Base-by-base conservation (phyloP, 2,797 vertebrate genomes). In the Momotus momota region DNA sequence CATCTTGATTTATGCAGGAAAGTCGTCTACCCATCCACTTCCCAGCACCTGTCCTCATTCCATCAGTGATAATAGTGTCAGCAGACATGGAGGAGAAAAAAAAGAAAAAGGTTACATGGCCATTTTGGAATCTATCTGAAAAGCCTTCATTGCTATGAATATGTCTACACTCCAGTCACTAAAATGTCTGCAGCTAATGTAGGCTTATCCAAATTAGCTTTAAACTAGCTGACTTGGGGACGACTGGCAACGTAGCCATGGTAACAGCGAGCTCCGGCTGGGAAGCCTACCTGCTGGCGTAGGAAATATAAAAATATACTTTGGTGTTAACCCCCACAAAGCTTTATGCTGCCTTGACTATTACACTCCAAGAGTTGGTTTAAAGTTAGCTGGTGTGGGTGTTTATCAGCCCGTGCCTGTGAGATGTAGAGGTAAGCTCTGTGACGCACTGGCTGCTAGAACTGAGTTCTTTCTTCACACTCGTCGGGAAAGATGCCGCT, bases 221-320 rank as follows among this genome's bases (percentile, higher is more conserved):
- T 49, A 69, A 94, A 90, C 73, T 52, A 29, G 33, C 67, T 93
- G 81, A 60, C 67, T 80, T 90, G 85, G 65, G 78, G 55, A 67
- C 1, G 46, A 64, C 78, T 87, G 72, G 86, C 67, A 67, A 46
- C 1, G 92, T 94, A 86, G 79, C 84, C 93, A 93, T 94, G 95
- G 94, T 67, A 86, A 95, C 74, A 0, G 45, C 3, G 75, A 83
- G 74, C 80, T 60, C 45, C 12, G 15, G 17, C 88, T 65, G 73
- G 70, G 90, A 88, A 88, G 55, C 86, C 51, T 96, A 96, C 92
- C 95, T 96, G 90, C 94, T 86, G 70, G 25, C 12, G 1, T 87
- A 70, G 67, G 83, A 64, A 55, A 77, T 52, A 40, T 60, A 58
- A 75, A 88, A 52, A 80, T 58, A 58, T n/a, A 8, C 57, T 67